A percentile compares a stretch with the other conserved stretches of the same genome.
Conservation (phyloP, 2,113 vertebrate genomes). For the Picathartes gymnocephalus region DNA sequence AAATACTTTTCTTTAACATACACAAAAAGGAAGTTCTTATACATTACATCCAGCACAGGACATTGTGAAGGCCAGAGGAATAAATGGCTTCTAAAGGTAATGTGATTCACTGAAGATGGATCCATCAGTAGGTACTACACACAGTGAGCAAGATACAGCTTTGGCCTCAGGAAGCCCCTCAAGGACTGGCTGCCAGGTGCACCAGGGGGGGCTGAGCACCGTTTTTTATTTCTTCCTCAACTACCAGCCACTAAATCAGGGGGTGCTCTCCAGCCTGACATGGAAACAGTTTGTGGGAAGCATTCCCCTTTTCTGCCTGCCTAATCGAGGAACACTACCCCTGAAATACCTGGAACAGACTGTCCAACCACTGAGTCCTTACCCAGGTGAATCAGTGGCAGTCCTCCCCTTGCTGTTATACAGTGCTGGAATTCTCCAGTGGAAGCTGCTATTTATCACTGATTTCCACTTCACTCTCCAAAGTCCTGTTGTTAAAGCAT, state of each 20-base stretch:
- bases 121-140: not conserved
- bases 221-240: not conserved
- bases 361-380: not conserved
- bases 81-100: not conserved
- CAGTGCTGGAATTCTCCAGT: not conserved
- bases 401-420: not conserved
- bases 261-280: not conserved
- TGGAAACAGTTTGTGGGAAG: not conserved
- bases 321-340: not conserved
- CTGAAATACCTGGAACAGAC: not conserved
- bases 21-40: not conserved
- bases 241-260: not conserved
- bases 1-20: not conserved
- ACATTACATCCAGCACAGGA: not conserved
- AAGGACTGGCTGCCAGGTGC: not conserved
- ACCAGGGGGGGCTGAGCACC: not conserved
- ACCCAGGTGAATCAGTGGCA: not conserved
- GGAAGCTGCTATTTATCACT: not conserved
- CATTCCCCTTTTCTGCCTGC: not conserved
- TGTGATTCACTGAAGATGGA: not conserved
- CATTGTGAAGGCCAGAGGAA: not conserved
- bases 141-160: accelerated
- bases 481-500: not conserved
- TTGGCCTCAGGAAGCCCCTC: not conserved
- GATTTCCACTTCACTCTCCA: not conserved